Base-by-base conservation (phyloP, 2,113 vertebrate genomes). In the Gymnobelideus leadbeateri region DNA sequence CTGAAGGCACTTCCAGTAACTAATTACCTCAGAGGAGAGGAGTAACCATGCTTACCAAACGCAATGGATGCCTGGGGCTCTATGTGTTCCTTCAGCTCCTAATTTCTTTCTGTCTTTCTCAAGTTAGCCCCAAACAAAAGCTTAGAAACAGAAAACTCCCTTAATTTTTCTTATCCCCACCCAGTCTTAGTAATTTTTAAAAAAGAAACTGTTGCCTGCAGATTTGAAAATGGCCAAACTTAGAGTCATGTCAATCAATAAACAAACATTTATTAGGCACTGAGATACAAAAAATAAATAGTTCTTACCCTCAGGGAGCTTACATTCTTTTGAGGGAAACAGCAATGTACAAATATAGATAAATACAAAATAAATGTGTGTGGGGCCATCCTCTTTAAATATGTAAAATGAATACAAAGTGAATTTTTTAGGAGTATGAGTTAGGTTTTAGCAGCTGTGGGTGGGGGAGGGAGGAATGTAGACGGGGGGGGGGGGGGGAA, bases 11-110 rank as follows among this genome's bases (percentile, higher is more conserved):
- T 53, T 14, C 5, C 2, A 24, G 9, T 37, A 24, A 46, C 61
- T 89, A 61, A 51, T 51, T 16, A 11, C 31, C 9, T 37, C 10
- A 12, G 55, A 19, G 8, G 28, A 51, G 14, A 49, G 55, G 28
- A 51, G 16, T 14, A 51, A 8, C 2, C 1, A 1, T 0, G 49
- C 19, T 49, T 23, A 0, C 24, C 1, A 7, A 0, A 0, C 0
- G 8, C 43, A 19, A 54, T 2, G 51, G 53, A 92, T 51, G 54
- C 46, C 8, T 8, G 46, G 6, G 51, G 3, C 23, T 91, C 26
- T 25, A 2, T 43, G 31, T 93, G 24, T 46, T 52, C 28, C 37
- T 93, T 93, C 1, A 25, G 8, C 1, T 47, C 57, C 57, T 5
- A 47, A 51, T 92, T 92, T 21, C 19, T 51, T 49, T 49, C 47